Evolutionary conservation across 2,888 invertebrate species (phyloP).

Genomic region (Sesamia inferens): DNA sequence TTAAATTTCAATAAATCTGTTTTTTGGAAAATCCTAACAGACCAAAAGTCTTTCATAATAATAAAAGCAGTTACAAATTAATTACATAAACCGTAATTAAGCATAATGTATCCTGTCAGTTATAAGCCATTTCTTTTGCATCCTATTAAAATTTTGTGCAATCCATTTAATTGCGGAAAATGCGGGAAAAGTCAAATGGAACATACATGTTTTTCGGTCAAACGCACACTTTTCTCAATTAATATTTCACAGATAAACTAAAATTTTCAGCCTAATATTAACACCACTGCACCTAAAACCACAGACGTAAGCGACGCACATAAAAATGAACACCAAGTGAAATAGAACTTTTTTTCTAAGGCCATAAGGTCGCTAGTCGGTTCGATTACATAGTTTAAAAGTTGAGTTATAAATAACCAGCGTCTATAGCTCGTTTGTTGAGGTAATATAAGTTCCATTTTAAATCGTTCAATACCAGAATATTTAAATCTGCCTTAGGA

Average conservation of each 20-base stretch:
- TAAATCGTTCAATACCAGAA: constrained; percentile 24
- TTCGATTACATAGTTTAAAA: constrained; percentile 12
- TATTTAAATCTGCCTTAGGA: constrained; percentile 17
- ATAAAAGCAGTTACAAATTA: background rate
- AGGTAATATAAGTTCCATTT: constrained; percentile 42
- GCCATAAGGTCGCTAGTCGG: accelerated
- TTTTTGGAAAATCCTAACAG: no score
- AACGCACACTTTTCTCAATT: constrained; percentile 16
- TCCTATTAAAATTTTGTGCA: constrained; percentile 25
- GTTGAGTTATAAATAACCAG: constrained; percentile 20
- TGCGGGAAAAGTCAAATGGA: background rate
- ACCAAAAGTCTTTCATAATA: background rate
- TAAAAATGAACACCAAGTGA: background rate
- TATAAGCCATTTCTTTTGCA: constrained; percentile 21
- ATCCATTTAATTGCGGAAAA: constrained; percentile 14
- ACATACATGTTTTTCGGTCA: constrained; percentile 12
- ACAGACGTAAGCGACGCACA: constrained; percentile 34
- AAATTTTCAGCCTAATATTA: constrained; percentile 22
- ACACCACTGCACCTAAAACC: constrained; percentile 6
- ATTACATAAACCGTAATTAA: constrained; percentile 1
- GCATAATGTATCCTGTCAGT: background rate
- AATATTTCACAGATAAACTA: constrained; percentile 38
- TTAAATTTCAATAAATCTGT: no score
- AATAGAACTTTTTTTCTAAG: background rate
- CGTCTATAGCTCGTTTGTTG: constrained; percentile 39